Evolutionary conservation across 2,113 vertebrate genomes (phyloP).

Genomic region (Fulica atra): DNA sequence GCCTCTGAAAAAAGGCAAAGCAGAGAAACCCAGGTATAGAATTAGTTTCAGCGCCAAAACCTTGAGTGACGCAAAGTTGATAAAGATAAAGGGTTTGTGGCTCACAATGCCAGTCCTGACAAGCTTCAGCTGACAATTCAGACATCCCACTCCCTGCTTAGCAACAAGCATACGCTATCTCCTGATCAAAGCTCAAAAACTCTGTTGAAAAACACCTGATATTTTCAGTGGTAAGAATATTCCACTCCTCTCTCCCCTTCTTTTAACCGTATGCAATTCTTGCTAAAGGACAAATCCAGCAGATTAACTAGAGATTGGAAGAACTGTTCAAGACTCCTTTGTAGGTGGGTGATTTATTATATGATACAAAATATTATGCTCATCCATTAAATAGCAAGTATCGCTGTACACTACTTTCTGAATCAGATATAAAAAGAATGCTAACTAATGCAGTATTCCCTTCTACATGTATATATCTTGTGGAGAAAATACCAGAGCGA

Average conservation of each 20-base stretch:
- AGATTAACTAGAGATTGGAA: conserved; percentile 73
- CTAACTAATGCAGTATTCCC: conserved; percentile 70
- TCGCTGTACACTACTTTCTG: conserved; percentile 62
- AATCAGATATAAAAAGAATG: conserved; percentile 77
- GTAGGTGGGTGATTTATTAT: conserved; percentile 76
- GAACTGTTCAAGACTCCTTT: conserved; percentile 65
- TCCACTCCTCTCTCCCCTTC: background rate
- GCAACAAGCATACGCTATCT: conserved; percentile 74
- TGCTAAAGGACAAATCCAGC: conserved; percentile 76
- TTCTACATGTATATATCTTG: conserved; percentile 73
- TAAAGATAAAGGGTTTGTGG: conserved; percentile 20
- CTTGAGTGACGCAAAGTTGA: conserved; percentile 43
- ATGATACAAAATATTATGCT: conserved; percentile 76
- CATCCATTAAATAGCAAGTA: conserved; percentile 78
- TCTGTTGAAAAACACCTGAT: conserved; percentile 48
- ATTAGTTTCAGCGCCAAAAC: conserved; percentile 65
- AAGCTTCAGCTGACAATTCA: conserved; percentile 75
- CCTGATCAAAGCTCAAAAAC: conserved; percentile 65
- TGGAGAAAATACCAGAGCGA: conserved; percentile 74
- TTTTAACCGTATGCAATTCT: conserved; percentile 57
- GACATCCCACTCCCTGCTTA: conserved; percentile 57
- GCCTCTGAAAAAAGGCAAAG: conserved; percentile 81
- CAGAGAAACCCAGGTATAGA: conserved; percentile 64
- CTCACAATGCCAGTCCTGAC: conserved; percentile 65
- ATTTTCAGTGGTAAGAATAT: conserved; percentile 50